Evolutionary conservation across 2,797 vertebrate species (phyloP), one percentile per base, ranked within the genome.

Genomic region (Chloroceryle inda): DNA sequence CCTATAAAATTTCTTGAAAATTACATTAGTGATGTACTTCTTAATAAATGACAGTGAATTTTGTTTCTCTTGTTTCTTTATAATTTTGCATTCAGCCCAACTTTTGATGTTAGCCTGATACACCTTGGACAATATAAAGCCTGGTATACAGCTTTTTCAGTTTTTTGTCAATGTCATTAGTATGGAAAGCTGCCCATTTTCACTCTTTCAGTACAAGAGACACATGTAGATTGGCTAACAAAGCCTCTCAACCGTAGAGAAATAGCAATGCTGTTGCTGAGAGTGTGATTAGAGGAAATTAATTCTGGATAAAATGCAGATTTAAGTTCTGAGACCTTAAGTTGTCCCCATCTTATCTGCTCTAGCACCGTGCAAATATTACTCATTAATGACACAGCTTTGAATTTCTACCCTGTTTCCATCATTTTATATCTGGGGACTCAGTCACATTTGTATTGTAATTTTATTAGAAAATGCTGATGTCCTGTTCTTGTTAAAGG

Each of bases 221-320:
- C 31, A 38, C 77, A 84, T 76, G 29, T 52, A 85, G 33, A 11
- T 45, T 83, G 56, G 47, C 75, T 85, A 74, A 88, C 55, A 85
- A 92, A 91, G 17, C 77, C 31, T 83, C 71, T 72, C 58, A 77
- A 3, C 21, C 73, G 50, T 13, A 44, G 44, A 88, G 80, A 77
- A 94, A 77, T 66, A 27, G 45, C 67, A 4, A 20, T 31, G 50
- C 35, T 64, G 6, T 2, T 74, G 69, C 49, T 75, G 83, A 91
- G 27, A 33, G 47, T 66, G 52, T 42, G 85, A 89, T 72, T 69
- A 96, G 80, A 97, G 77, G 85, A 97, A 97, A 97, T 97, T 73
- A 93, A 63, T 90, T 93, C 94, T 9, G 6, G 62, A 76, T 86
- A 88, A 96, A 97, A 91, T 53, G 55, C 79, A 88, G 62, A 56